phyloP scores from a whole-genome alignment of 2,888 invertebrate species.

The Ochlodes sylvanus region DNA sequence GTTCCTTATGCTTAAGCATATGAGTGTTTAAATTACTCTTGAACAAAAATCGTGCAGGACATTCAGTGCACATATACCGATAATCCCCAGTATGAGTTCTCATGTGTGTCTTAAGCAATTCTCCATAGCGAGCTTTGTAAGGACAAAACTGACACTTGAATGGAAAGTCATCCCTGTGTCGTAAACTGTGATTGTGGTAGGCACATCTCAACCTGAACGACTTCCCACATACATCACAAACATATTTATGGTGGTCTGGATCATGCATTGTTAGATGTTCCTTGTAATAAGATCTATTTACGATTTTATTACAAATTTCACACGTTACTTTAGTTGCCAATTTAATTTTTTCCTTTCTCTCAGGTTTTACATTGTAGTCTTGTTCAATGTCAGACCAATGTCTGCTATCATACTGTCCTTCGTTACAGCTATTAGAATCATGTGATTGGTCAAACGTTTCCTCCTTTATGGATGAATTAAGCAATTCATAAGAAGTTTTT shows the following conservation, averaged over 20 bases:
- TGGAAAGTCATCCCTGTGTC: slow-evolving; percentile 53
- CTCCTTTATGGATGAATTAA: slow-evolving; percentile 51
- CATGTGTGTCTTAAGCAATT: slow-evolving; percentile 55
- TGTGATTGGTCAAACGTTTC: slow-evolving; percentile 37
- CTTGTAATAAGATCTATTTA: slow-evolving; percentile 53
- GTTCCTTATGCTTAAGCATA: slow-evolving; percentile 56
- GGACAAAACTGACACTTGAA: slow-evolving; percentile 57
- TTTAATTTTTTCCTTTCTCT: slow-evolving; percentile 40
- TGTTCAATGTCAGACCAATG: slow-evolving; percentile 43
- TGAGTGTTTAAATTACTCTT: slow-evolving; percentile 62
- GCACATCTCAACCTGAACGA: slow-evolving; percentile 56
- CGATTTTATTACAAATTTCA: slow-evolving; percentile 52
- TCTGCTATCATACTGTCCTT: slow-evolving; percentile 36
- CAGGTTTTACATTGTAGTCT: slow-evolving; percentile 17
- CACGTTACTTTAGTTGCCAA: slow-evolving; percentile 51
- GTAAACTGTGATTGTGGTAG: slow-evolving; percentile 55
- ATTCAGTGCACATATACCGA: slow-evolving; percentile 60
- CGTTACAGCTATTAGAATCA: slow-evolving; percentile 31
- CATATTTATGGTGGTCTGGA: slow-evolving; percentile 53
- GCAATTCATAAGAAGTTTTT: slow-evolving; percentile 55
- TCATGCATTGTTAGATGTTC: slow-evolving; percentile 57
- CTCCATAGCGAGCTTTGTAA: slow-evolving; percentile 53
- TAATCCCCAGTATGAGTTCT: slow-evolving; percentile 56
- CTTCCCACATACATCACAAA: slow-evolving; percentile 57
- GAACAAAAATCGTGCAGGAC: slow-evolving; percentile 57